These are phyloP conservation scores for Morpho helenor DNA, from an alignment of 2,888 invertebrate species.

Conservation along the genomic window DNA sequence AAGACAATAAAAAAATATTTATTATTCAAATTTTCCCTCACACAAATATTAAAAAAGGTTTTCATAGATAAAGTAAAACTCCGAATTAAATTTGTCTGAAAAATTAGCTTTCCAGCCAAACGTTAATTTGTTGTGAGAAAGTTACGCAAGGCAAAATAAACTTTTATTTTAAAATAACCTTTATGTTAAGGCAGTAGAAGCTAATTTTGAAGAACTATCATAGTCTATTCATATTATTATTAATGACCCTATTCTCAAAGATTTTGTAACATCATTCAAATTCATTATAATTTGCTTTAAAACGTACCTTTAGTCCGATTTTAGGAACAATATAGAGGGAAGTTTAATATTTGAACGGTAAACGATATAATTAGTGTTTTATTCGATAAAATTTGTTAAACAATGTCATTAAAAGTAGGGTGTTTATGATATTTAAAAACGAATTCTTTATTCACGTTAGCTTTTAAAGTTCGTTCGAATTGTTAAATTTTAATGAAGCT, in stretches of 20 bases:
- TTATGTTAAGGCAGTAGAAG: neutral
- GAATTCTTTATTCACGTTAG: no score
- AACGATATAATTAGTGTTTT: no score
- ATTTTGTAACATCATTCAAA: slow-evolving; percentile 12
- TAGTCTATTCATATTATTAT: slow-evolving; percentile 1
- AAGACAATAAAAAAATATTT: neutral
- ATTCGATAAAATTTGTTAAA: no score
- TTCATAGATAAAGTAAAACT: neutral
- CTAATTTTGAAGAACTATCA: neutral
- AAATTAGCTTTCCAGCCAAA: slow-evolving; percentile 8
- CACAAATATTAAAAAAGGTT: neutral
- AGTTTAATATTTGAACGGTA: no score
- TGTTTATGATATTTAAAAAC: no score
- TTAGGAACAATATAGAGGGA: neutral
- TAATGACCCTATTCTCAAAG: slow-evolving; percentile 4
- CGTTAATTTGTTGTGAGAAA: slow-evolving; percentile 2
- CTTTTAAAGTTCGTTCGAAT: no score
- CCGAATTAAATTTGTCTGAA: slow-evolving; percentile 3
- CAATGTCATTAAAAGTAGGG: no score
- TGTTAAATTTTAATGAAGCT: no score
- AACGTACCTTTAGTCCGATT: neutral
- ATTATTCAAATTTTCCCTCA: neutral
- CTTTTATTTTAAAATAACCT: slow-evolving; percentile 1
- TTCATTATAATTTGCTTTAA: slow-evolving; percentile 4
- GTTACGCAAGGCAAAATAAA: slow-evolving; percentile 1